Percentiles rank a stretch among this genome's conserved stretches.
phyloP scores from a whole-genome alignment of 2,113 vertebrate genomes.

The Furnarius figulus region DNA sequence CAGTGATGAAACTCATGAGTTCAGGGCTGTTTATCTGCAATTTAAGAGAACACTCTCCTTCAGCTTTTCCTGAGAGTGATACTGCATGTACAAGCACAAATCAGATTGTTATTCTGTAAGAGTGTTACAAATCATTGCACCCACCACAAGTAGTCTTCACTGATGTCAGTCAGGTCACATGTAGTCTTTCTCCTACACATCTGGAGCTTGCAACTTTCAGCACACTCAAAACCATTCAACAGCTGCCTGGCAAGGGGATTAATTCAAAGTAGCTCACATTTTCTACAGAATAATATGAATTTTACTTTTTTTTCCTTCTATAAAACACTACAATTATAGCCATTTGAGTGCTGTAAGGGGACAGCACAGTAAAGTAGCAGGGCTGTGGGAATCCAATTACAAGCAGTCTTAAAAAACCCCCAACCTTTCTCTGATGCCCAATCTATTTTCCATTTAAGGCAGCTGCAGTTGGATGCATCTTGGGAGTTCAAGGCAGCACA shows the following conservation, averaged over 20 bases:
- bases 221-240: neutral
- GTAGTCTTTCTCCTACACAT: neutral
- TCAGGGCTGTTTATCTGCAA: neutral
- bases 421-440: neutral
- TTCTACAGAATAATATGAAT: neutral
- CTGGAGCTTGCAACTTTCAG: neutral
- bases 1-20: neutral
- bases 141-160: neutral
- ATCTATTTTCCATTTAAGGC: neutral
- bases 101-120: neutral
- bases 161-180: neutral
- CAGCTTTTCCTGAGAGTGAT: neutral
- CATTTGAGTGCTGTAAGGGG: neutral
- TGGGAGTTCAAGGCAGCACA: neutral
- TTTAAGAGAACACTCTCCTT: neutral
- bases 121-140: neutral
- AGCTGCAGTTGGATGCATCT: constrained; percentile 18
- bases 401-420: neutral
- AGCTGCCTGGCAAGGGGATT: neutral
- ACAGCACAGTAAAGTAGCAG: neutral
- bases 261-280: neutral
- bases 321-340: neutral
- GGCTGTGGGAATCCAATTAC: neutral
- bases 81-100: neutral
- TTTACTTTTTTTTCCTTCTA: neutral